Percentiles rank a stretch among this genome's conserved stretches.
phyloP scores from a whole-genome alignment of 2,888 invertebrate genomes.

The Lochmaea capreae region DNA sequence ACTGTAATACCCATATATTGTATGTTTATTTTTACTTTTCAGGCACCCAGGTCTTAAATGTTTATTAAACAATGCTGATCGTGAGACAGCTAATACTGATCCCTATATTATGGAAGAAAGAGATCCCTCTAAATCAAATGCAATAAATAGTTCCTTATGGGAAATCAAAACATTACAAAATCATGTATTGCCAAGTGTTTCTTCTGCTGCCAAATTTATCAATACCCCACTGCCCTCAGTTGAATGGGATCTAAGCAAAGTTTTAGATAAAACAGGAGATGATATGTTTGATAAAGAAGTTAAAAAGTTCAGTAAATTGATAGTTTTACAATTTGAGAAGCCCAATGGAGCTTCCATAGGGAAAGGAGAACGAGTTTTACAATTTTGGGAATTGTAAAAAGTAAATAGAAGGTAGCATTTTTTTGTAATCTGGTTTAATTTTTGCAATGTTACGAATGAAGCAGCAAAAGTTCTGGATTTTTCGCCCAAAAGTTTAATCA shows the following conservation, averaged over 20 bases:
- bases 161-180: constrained; percentile 84
- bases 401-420: not conserved
- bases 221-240: constrained; percentile 74
- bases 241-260: constrained; percentile 76
- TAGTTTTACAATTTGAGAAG: constrained; percentile 80
- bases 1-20: not conserved
- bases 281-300: constrained; percentile 83
- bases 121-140: constrained; percentile 82
- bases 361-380: constrained; percentile 73
- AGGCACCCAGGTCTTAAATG: constrained; percentile 86
- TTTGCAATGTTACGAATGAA: constrained; percentile 11
- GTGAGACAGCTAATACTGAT: constrained; percentile 72
- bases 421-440: not conserved
- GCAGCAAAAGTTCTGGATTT: not conserved
- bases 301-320: constrained; percentile 79
- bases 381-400: constrained; percentile 73
- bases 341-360: constrained; percentile 72
- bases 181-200: constrained; percentile 79
- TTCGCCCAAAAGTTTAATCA: no score
- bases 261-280: constrained; percentile 74
- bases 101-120: constrained; percentile 88
- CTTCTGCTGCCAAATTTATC: constrained; percentile 79
- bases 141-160: constrained; percentile 92
- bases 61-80: constrained; percentile 69
- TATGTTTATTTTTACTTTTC: constrained; percentile 58